Percentiles rank a stretch among this genome's conserved stretches.
phyloP scores from a whole-genome alignment of 2,797 vertebrate genomes.

The Macropodus opercularis region DNA sequence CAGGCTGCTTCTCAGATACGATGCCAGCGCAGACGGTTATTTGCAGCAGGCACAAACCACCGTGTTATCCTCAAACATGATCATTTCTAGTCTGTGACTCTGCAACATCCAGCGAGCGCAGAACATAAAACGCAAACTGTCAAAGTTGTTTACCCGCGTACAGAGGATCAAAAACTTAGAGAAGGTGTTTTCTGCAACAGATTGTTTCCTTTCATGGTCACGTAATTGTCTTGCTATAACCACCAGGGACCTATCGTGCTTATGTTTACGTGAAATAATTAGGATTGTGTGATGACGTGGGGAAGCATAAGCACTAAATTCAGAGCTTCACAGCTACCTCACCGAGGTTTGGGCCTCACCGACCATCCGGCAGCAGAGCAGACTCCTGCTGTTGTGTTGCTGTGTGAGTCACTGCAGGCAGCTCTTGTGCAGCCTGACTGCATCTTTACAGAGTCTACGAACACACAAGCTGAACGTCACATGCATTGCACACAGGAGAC shows the following conservation, averaged over 20 bases:
- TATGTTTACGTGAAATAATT: too few relatives aligned
- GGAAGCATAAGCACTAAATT: too few relatives aligned
- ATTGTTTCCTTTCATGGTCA: slow-evolving; percentile 15
- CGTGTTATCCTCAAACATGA: slow-evolving; percentile 11
- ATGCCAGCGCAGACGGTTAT: slow-evolving; percentile 55
- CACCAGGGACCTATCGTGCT: slow-evolving; percentile 3
- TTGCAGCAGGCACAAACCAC: slow-evolving; percentile 46
- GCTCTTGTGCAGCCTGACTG: not conserved
- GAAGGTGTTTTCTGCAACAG: not conserved
- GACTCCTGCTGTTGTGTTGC: not conserved
- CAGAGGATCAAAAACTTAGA: slow-evolving; percentile 30
- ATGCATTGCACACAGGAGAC: too few relatives aligned
- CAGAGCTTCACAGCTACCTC: too few relatives aligned
- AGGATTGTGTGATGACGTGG: too few relatives aligned
- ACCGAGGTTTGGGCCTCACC: too few relatives aligned
- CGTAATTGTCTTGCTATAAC: not conserved
- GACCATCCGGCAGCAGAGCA: too few relatives aligned
- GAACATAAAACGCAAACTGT: not conserved
- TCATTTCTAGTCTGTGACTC: slow-evolving; percentile 12
- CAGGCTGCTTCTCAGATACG: slow-evolving; percentile 55
- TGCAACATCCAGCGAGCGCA: not conserved
- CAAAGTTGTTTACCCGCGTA: slow-evolving; percentile 10
- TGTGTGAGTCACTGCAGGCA: not conserved
- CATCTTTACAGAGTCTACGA: not conserved
- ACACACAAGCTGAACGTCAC: not conserved